Evolutionary conservation across 2,113 vertebrate genomes (phyloP), one percentile per base, ranked within the genome.

Genomic region (Dipodomys ordii): DNA sequence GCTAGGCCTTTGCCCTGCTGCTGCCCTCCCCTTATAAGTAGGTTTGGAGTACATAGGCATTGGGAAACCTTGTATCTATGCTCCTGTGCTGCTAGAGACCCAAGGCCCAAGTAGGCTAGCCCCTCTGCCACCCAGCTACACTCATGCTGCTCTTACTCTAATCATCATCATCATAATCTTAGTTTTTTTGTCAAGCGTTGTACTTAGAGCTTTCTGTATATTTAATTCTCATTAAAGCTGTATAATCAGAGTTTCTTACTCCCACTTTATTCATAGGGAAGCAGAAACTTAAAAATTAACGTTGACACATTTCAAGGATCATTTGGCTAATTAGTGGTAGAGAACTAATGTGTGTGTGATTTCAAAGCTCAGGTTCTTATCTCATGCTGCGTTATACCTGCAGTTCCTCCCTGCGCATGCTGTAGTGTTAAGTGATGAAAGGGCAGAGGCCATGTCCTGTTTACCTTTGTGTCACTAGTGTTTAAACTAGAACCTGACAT

Each of bases 401-500:
- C 11, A 68, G 39, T 72, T 77, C 53, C 15, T 8, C 25, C 28
- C 3, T 57, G 53, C 53, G 18, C 18, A 30, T 13, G 60, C 16
- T 49, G 19, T 60, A n/a, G n/a, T 83, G 32, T 72, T 57, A 57
- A 69, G 64, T 85, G 32, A 76, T 88, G 86, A 81, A 81, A 95
- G 53, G 71, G 65, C n/a, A 73, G 35, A n/a, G 69, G 49, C 86
- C 44, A 9, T 57, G 35, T 32, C 77, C 22, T 82, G 15, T 32
- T 92, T 72, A 80, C 83, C 80, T 94, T 74, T 25, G 62, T 88
- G 49, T 85, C 82, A 79, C 22, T 62, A 68, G 1, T 68, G 53
- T 90, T 79, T 88, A 90, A 65, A 32, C 74, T 90, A 79, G 90
- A 93, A 73, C 39, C 78, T 87, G 69, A 84, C 53, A 79, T 39